phyloP scores from a whole-genome alignment of 1,140 invertebrate genomes.

The Holcopasites calliopsidis region DNA sequence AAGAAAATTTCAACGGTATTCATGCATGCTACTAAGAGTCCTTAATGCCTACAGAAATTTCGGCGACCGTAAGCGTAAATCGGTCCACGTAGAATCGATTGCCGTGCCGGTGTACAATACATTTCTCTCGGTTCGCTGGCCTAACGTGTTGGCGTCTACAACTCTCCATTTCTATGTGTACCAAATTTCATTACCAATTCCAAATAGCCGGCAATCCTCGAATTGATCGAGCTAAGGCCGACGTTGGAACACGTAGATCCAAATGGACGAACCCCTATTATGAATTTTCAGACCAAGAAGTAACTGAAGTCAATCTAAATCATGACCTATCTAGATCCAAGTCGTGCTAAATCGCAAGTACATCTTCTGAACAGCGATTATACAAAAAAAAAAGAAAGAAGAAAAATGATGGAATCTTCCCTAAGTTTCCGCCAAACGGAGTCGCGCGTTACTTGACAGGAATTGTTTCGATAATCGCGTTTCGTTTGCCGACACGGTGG shows the following conservation, averaged over 20 bases:
- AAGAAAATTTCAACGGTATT: too few relatives aligned
- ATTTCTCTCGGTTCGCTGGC: conserved; percentile 27
- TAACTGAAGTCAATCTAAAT: too few relatives aligned
- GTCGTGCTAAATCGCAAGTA: background rate
- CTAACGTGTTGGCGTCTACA: conserved; percentile 39
- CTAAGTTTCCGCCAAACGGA: background rate
- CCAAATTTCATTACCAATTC: conserved; percentile 72
- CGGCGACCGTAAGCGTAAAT: conserved; percentile 52
- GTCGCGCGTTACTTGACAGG: conserved; percentile 11
- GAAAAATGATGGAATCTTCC: background rate
- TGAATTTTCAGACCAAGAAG: conserved; percentile 30
- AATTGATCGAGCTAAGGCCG: conserved; percentile 44
- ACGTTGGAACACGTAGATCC: background rate
- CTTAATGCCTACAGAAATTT: background rate
- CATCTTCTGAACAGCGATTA: background rate
- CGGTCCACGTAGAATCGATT: conserved; percentile 45
- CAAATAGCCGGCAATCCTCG: conserved; percentile 53
- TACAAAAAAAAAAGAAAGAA: background rate
- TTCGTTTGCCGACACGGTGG: conserved; percentile 32
- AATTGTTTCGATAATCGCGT: conserved; percentile 40
- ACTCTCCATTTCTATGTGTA: conserved; percentile 53
- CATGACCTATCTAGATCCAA: too few relatives aligned
- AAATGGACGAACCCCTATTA: background rate
- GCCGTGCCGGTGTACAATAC: conserved; percentile 23
- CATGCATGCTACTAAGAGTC: background rate